Evolutionary conservation across 2,113 vertebrate species (phyloP), one percentile per base, ranked within the genome.

Genomic region (Athene noctua): DNA sequence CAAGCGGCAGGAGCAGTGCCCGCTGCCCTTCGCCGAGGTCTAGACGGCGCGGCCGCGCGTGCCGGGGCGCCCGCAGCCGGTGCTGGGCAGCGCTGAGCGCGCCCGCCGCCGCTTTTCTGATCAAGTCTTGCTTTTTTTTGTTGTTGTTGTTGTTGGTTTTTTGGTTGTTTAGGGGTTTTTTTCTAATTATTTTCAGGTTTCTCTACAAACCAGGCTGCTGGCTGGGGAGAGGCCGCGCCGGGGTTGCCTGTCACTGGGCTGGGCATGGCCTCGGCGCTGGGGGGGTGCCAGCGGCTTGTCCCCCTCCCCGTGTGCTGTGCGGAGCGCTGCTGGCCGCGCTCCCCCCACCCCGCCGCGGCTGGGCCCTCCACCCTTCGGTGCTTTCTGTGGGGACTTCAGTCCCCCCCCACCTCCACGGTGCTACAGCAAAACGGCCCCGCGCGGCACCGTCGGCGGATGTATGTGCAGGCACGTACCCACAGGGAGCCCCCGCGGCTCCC

Each of bases 1-100:
- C 92, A 99, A 99, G 97, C 98, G 98, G 80, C 99, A 99, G 92
- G 99, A 99, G 90, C 99, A 98, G 95, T 99, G 98, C 2, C 98
- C 98, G 83, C 93, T 99, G 95, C 98, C 99, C 15, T 99, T 99
- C 7, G 96, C 98, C 0, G 99, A 99, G 97, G 99, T 98, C 66
- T 99, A 44, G 95, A 98, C 8, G 15, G 44, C 2, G 0, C 6
- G 77, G 34, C 15, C 22, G 20, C 3, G 0, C 0, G 34, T 62
- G 58, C 63, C 2, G 1, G 0, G 58, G 40, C 0, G 2, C 47
- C 15, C 19, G 58, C 34, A 22, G 15, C 12, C 4, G 36, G 61
- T 40, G 49, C 79, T 44, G 91, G 92, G 96, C 77, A 91, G 94
- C 30, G 85, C 94, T 91, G 94, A 91, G 96, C 81, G 78, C 88